A percentile compares a stretch with the other conserved stretches of the same genome.
phyloP scores from a whole-genome alignment of 1,140 invertebrate species.

The Elymnias hypermnestra region DNA sequence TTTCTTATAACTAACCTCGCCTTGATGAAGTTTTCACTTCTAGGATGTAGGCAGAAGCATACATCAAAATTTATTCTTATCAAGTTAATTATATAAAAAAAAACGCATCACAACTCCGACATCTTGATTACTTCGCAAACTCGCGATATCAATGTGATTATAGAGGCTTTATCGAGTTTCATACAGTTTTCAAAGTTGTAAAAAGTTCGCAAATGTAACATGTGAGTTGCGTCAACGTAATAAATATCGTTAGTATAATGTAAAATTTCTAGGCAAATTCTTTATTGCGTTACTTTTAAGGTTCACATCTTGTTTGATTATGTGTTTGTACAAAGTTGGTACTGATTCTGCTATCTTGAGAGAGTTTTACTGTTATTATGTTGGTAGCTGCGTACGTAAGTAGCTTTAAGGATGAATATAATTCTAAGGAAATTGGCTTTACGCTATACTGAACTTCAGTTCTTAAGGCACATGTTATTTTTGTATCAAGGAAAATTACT shows the following conservation, averaged over 20 bases:
- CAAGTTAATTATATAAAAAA: slow-evolving; percentile 5
- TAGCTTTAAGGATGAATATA: slow-evolving; percentile 31
- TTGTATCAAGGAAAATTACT: not conserved
- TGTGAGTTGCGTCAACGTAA: slow-evolving; percentile 12
- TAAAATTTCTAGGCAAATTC: slow-evolving; percentile 3
- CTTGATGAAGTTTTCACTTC: too few species aligned
- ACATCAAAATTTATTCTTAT: too few species aligned
- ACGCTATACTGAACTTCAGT: slow-evolving; percentile 36
- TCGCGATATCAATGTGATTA: slow-evolving; percentile 9
- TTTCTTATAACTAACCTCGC: too few species aligned
- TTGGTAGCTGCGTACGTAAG: slow-evolving; percentile 20
- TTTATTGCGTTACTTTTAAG: slow-evolving; percentile 5
- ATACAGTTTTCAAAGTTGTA: slow-evolving; percentile 8
- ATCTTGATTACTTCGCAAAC: slow-evolving; percentile 14
- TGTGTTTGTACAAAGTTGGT: slow-evolving; percentile 2
- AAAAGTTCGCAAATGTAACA: slow-evolving; percentile 15
- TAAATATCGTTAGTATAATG: slow-evolving; percentile 11
- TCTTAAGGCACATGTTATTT: not conserved
- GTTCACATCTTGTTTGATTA: slow-evolving; percentile 10
- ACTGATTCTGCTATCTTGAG: slow-evolving; percentile 10
- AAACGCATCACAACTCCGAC: slow-evolving; percentile 8
- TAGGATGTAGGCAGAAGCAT: too few species aligned
- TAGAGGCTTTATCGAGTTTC: slow-evolving; percentile 9
- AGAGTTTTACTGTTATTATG: slow-evolving; percentile 15
- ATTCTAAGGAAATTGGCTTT: slow-evolving; percentile 49